Evolutionary conservation across 2,797 vertebrate species (phyloP).

Genomic region (Channa striata): DNA sequence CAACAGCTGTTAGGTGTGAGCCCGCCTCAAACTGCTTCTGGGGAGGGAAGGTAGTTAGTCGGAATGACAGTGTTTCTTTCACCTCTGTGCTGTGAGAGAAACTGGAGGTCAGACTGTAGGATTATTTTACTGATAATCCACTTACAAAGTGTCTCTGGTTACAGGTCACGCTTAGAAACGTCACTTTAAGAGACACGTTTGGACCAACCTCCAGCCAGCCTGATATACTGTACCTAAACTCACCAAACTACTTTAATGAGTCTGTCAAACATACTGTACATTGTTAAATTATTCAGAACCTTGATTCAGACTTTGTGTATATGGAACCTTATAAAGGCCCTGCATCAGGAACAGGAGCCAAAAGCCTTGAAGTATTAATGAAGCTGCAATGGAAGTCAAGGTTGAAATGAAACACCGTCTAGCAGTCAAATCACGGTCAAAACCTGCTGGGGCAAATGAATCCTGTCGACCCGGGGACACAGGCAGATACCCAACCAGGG

Average conservation of each 20-base stretch:
- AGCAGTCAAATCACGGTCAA: background rate
- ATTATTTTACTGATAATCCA: background rate
- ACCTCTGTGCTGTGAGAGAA: background rate
- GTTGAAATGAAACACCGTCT: background rate
- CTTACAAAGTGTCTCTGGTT: too few species aligned
- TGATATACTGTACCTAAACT: slow-evolving; percentile 23
- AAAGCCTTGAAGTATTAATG: slow-evolving; percentile 32
- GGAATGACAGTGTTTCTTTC: too few species aligned
- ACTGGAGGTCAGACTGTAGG: background rate
- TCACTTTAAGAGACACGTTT: too few species aligned
- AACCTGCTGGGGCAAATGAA: background rate
- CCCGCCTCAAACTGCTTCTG: too few species aligned
- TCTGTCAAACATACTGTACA: slow-evolving; percentile 41
- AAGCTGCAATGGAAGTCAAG: slow-evolving; percentile 21
- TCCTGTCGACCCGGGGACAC: background rate
- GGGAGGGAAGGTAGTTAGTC: too few species aligned
- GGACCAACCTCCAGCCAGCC: slow-evolving; percentile 20
- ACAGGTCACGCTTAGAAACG: too few species aligned
- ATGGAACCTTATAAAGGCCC: background rate
- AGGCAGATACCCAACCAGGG: background rate
- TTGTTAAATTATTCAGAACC: slow-evolving; percentile 49
- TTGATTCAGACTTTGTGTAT: slow-evolving; percentile 4
- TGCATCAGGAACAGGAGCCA: slow-evolving; percentile 11
- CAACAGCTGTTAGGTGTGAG: too few species aligned
- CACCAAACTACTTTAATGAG: slow-evolving; percentile 42